Conservation (phyloP, 2,888 invertebrate genomes). For the Chloromyia formosa region DNA sequence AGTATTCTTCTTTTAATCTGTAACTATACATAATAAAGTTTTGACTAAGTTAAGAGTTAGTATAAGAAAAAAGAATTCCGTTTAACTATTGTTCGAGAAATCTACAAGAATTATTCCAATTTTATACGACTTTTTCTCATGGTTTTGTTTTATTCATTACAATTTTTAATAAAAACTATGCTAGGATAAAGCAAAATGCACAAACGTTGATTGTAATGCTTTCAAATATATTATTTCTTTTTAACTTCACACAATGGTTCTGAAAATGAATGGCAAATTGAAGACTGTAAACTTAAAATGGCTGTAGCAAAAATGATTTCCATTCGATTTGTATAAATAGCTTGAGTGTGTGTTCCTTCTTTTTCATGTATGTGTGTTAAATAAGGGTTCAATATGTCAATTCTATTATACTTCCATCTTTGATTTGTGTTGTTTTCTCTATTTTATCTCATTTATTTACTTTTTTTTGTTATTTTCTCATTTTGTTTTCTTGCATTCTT, state of each 20-base stretch:
- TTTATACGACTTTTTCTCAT: constrained; percentile 25
- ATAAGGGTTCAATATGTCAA: constrained; percentile 25
- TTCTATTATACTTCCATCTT: constrained; percentile 33
- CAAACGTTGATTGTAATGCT: too few relatives aligned
- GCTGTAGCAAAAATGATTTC: constrained; percentile 1
- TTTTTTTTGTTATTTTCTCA: constrained; percentile 22
- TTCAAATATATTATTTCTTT: too few relatives aligned
- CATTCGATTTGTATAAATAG: constrained; percentile 3
- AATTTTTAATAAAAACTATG: too few relatives aligned
- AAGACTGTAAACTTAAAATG: constrained; percentile 17
- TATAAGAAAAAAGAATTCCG: constrained; percentile 20
- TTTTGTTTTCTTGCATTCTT: constrained; percentile 1
- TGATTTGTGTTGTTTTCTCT: constrained; percentile 22
- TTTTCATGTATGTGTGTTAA: neutral
- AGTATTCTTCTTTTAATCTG: constrained; percentile 21
- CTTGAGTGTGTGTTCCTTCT: constrained; percentile 32
- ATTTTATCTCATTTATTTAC: constrained; percentile 38
- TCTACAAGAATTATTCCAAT: constrained; percentile 23
- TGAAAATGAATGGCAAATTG: constrained; percentile 31
- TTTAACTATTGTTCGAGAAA: constrained; percentile 22
- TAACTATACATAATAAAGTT: neutral
- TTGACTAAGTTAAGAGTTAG: constrained; percentile 25
- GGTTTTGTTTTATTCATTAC: neutral
- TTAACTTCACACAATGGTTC: constrained; percentile 6
- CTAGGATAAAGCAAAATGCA: too few relatives aligned